These are phyloP conservation scores for Anthoscopus minutus DNA, from an alignment of 2,113 vertebrate genomes.

Conservation along the genomic window DNA sequence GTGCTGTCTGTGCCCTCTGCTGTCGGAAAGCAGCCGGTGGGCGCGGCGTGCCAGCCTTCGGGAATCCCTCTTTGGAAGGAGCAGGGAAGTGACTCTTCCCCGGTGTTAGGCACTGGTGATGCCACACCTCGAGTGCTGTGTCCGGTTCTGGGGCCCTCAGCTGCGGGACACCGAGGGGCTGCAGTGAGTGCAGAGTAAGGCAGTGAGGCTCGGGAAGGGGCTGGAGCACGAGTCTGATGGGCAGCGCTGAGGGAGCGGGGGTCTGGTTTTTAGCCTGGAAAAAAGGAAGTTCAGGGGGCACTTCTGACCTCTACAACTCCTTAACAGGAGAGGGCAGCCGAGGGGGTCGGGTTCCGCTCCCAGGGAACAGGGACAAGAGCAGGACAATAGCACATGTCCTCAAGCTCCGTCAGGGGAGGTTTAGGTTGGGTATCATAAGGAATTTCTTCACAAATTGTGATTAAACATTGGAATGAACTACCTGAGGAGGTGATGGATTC, in stretches of 20 bases:
- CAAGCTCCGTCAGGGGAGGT: too few species aligned
- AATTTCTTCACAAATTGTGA: background rate
- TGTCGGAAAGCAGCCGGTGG: background rate
- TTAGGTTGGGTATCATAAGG: too few species aligned
- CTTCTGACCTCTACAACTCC: background rate
- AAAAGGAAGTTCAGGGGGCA: background rate
- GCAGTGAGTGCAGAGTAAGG: rapidly evolving
- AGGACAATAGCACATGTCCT: background rate
- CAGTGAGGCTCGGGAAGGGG: background rate
- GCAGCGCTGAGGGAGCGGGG: background rate
- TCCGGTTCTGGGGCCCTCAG: background rate
- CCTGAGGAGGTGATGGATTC: background rate
- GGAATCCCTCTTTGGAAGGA: rapidly evolving
- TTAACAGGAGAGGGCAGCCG: background rate
- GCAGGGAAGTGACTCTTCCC: background rate
- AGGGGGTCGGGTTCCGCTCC: background rate
- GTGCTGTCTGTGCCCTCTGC: conserved; percentile 31
- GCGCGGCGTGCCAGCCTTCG: background rate
- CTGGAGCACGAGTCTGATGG: background rate
- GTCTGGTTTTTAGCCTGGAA: rapidly evolving
- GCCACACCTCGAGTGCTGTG: background rate
- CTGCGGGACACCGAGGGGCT: background rate
- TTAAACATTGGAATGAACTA: too few species aligned
- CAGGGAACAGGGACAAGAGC: background rate
- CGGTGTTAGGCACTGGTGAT: background rate